Evolutionary conservation across 2,888 invertebrate genomes (phyloP), one percentile per base, ranked within the genome.

Genomic region (Druceiella hillmani): DNA sequence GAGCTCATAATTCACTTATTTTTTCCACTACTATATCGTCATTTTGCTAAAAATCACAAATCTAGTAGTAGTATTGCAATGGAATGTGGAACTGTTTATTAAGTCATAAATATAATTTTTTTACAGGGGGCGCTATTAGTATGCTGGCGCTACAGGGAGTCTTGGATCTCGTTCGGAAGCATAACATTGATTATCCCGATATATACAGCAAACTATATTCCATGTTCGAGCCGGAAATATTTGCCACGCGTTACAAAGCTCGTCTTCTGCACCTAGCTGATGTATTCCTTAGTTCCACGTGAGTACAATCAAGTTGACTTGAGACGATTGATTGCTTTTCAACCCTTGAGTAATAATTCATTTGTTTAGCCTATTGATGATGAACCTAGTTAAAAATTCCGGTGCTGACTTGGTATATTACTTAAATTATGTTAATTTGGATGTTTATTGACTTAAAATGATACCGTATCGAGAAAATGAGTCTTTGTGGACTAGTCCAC

Each of bases 201-300:
- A 90, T 98, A 59, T 98, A 91, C 66, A 81, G 81, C 50, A 92
- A 95, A 54, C 74, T 98, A n/a, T 98, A 98, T 68, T 85, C 86
- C 12, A 83, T 98, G 81, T 87, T 94, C 55, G 86, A 89, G 55
- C 88, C 92, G 0, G 85, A 87, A 53, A 83, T 97, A 53, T 90
- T 97, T 61, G 86, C 87, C 54, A 90, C 88, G 7, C 87, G 90
- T 53, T 92, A 89, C 65, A 88, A 90, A 60, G 81, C 87, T 1
- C 76, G 93, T 28, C 81, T 98, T 39, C 84, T 95, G 63, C 87
- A 88, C 53, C 74, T 97, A 40, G 78, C 90, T 0, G 90, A 97
- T 58, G 75, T 92, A 44, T 97, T 98, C 63, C 74, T 98, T 14
- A 86, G 87, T 41, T 98, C 97, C 29, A 89, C 91, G 81, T 87